These are phyloP conservation scores for Drosophila albomicans DNA, from an alignment of 1,140 invertebrate genomes.

Conservation along the genomic window DNA sequence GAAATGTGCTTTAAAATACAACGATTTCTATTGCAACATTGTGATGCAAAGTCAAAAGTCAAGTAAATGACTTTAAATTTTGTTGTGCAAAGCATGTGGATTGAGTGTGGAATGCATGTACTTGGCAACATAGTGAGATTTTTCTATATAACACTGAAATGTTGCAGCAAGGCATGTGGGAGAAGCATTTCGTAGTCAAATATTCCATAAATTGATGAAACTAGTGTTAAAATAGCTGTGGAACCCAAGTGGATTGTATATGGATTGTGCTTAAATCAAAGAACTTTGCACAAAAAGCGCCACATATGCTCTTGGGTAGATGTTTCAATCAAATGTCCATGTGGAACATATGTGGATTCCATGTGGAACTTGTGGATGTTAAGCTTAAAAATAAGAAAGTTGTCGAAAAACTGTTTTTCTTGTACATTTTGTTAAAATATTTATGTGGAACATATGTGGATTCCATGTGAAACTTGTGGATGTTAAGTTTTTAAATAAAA, in stretches of 20 bases:
- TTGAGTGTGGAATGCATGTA: not conserved
- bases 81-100: not conserved
- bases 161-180: no score
- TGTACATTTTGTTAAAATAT: no score
- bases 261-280: not conserved
- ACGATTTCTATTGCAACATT: constrained; percentile 1
- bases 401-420: no score
- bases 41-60: constrained; percentile 6
- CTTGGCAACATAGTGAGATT: no score
- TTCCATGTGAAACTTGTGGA: no score
- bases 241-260: not conserved
- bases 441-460: no score
- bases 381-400: no score
- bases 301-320: not conserved
- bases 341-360: not conserved
- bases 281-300: no score
- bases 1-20: constrained; percentile 1
- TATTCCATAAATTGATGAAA: not conserved
- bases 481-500: no score
- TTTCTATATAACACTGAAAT: no score
- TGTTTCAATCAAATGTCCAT: not conserved
- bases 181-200: no score
- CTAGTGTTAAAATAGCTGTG: not conserved
- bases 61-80: constrained; percentile 37
- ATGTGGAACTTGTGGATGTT: constrained; percentile 17